Evolutionary conservation across 2,113 vertebrate genomes (phyloP), one percentile per base, ranked within the genome.

Genomic region (Menura novaehollandiae): DNA sequence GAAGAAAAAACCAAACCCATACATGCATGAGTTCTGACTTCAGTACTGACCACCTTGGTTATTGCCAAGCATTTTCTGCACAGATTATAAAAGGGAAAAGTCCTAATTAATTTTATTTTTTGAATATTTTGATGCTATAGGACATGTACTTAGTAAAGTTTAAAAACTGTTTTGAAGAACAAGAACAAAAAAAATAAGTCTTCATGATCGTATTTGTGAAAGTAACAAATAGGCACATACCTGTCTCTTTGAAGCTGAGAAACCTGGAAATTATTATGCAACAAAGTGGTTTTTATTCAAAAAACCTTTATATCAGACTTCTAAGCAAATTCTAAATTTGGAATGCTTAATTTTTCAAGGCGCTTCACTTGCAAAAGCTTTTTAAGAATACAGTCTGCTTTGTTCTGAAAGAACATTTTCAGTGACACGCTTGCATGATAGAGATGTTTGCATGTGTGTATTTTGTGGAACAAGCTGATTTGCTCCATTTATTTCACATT

Each of bases 391-490:
- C 6, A 66, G 32, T 4, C 22, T 79, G 27, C 18, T 74, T 24
- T 43, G 33, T 35, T 71, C n/a, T 39, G 33, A 77, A 41, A 60
- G 56, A 59, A 46, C 11, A 11, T 28, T 28, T 59, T 47, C 44
- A 59, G 10, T 32, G 20, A 6, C 4, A 5, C 0, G 2, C 11
- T 77, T 33, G 16, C 11, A 9, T 7, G 30, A 13, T 11, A 15
- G 15, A 41, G 49, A 44, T 30, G 15, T 74, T 56, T 44, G 28
- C 24, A 19, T 0, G 1, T 37, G 51, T 33, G 27, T 22, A 2
- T 33, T 85, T 56, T 37, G 58, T 89, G 44, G 33, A 81, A 68
- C 9, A 28, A 41, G 16, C 19, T 78, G 46, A 41, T 49, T 37
- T 41, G 32, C 35, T 53, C 32, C 35, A 55, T 69, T 89, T 84